Conservation (phyloP, 2,797 vertebrate species). For the Rachycentron canadum region DNA sequence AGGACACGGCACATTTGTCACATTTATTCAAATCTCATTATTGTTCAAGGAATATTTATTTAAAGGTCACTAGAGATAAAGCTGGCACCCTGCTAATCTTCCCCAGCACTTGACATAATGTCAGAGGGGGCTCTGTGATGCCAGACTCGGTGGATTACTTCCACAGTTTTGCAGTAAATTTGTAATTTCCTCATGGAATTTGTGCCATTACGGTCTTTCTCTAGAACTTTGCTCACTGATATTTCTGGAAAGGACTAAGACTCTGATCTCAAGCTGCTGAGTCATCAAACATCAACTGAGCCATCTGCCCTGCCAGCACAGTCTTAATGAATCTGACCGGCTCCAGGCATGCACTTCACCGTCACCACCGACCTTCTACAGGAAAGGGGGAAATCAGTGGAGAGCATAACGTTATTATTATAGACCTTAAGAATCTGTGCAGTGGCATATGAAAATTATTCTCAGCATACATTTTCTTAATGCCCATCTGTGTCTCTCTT, state of each 20-base stretch:
- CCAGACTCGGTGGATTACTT: neutral
- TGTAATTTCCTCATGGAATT: neutral
- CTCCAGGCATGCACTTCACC: neutral
- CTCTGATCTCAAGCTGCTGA: conserved; percentile 23
- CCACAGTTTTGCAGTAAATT: too few species aligned
- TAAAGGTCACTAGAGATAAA: neutral
- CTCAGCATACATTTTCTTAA: neutral
- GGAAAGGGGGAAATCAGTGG: conserved; percentile 6
- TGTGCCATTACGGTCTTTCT: neutral
- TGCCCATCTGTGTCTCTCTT: neutral
- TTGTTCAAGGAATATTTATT: neutral
- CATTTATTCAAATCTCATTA: neutral
- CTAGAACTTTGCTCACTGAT: conserved; percentile 9
- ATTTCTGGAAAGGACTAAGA: conserved; percentile 17
- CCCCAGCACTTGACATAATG: neutral
- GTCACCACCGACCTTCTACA: conserved; percentile 20
- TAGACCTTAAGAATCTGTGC: neutral
- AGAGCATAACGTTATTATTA: conserved; percentile 1
- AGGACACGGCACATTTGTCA: neutral
- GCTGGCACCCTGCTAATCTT: neutral
- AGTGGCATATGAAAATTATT: neutral
- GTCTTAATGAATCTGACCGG: conserved; percentile 23
- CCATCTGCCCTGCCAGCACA: conserved; percentile 17
- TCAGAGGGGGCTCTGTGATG: neutral
- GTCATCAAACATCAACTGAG: conserved; percentile 24